phyloP scores from a whole-genome alignment of 2,888 invertebrate species.

The Lasiommata megera region DNA sequence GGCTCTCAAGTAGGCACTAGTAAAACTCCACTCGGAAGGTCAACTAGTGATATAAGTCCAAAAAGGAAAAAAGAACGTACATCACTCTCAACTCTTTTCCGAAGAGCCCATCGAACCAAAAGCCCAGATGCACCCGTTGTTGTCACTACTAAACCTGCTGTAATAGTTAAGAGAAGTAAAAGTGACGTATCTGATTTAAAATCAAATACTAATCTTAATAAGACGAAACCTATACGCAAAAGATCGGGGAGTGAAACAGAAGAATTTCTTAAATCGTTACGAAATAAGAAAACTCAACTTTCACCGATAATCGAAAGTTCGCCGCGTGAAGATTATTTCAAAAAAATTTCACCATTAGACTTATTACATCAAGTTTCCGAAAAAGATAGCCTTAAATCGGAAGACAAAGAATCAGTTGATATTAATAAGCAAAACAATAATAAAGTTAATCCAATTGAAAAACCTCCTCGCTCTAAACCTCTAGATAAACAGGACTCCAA shows the following conservation, averaged over 20 bases:
- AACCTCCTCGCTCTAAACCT: constrained; percentile 66
- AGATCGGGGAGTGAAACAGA: constrained; percentile 83
- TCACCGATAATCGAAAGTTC: constrained; percentile 91
- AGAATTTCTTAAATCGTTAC: constrained; percentile 76
- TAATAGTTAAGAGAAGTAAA: constrained; percentile 81
- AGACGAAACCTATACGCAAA: constrained; percentile 77
- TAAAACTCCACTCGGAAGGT: constrained; percentile 74
- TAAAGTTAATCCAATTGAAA: constrained; percentile 74
- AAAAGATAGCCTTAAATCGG: constrained; percentile 51
- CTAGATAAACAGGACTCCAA: constrained; percentile 69
- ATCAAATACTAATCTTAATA: constrained; percentile 69
- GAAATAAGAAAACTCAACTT: constrained; percentile 84
- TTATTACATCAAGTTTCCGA: constrained; percentile 57
- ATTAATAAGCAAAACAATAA: no score
- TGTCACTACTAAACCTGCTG: constrained; percentile 63
- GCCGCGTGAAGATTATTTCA: constrained; percentile 86
- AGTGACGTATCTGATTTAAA: constrained; percentile 85
- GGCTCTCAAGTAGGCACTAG: constrained; percentile 49
- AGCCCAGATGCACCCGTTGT: constrained; percentile 76
- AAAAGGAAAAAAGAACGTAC: constrained; percentile 78
- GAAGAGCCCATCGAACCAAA: constrained; percentile 79
- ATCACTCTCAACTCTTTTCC: constrained; percentile 85
- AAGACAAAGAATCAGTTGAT: constrained; percentile 47
- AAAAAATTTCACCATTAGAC: constrained; percentile 67
- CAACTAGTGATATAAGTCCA: constrained; percentile 80